Base-by-base conservation (phyloP, 2,888 invertebrate genomes). In the Auanema freiburgensis region DNA sequence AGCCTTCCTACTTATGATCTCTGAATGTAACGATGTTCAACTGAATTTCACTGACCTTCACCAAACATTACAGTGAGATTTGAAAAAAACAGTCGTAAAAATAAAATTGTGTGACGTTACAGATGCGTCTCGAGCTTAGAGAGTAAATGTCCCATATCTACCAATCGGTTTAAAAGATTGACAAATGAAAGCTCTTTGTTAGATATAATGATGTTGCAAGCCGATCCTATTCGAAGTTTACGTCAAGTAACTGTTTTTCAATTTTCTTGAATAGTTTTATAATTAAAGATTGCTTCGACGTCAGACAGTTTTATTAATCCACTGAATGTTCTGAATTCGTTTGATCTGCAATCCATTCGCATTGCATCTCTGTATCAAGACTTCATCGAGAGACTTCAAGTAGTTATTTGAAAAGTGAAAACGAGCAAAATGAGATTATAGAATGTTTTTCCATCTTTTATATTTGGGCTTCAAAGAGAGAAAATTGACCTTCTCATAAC, bases 331-430 rank as follows among this genome's bases (percentile, higher is more conserved):
- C 46, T 76, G 5, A 73, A 73, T 21, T 71, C 66, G 0, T 54
- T 76, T 23, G 76, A 76, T 49, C 65, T 73, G 25, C 76, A 76
- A 58, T 71, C 71, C n/a, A 69, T 72, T 24, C 52, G 66, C 33
- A 67, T 76, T 10, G 64, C 76, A 10, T 57, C 65, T 0, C 59
- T 72, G 0, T 76, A 71, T 53, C 70, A 70, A 11, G 73, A 76
- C 10, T 74, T 76, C 54, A 65, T 76, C 18, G 66, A 66, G n/a
- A 42, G 56, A n/a, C 18, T 69, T 18, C 56, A 66, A 61, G 69
- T 67, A 56, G 11, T 33, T 33, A 8, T 8, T 33, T 33, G 4
- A 33, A 46, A 46, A 46, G 18, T 46, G 16, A 46, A 46, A 43
- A 43, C 12, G 14, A 12, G 14, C 14, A 43, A 43, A 43, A 43